phyloP scores from a whole-genome alignment of 2,888 invertebrate species.

The Ennomos fuscantarius region DNA sequence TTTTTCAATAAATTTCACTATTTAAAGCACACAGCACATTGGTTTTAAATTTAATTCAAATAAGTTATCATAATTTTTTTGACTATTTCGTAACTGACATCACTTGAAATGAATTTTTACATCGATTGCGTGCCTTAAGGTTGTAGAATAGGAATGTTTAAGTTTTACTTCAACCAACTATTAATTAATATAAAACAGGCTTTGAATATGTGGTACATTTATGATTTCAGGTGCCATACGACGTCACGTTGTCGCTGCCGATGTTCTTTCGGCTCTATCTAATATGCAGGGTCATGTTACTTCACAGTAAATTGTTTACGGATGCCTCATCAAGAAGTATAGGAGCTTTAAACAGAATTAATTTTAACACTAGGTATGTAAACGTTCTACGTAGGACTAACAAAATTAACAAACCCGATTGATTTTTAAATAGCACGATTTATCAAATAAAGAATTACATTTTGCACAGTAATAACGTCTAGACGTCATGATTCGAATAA shows the following conservation, averaged over 20 bases:
- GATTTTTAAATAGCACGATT: no score
- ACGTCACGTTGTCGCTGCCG: constrained; percentile 98
- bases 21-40: constrained; percentile 22
- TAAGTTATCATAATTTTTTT: not conserved
- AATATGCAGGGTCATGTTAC: constrained; percentile 99
- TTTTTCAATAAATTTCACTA: not conserved
- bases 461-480: not conserved
- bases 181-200: not conserved
- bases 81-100: constrained; percentile 38
- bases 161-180: not conserved
- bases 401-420: no score
- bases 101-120: constrained; percentile 46
- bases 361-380: constrained; percentile 97
- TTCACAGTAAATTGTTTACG: constrained; percentile 99
- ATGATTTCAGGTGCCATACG: constrained; percentile 92
- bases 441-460: no score
- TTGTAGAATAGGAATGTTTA: constrained; percentile 6
- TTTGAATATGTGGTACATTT: not conserved
- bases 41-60: constrained; percentile 1
- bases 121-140: constrained; percentile 39
- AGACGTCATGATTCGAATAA: not conserved
- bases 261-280: constrained; percentile 99
- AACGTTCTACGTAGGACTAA: not conserved
- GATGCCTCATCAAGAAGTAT: constrained; percentile 99
- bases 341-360: constrained; percentile 98